Conservation (phyloP, 1,140 invertebrate genomes). For the Oreohelix idahoensis region DNA sequence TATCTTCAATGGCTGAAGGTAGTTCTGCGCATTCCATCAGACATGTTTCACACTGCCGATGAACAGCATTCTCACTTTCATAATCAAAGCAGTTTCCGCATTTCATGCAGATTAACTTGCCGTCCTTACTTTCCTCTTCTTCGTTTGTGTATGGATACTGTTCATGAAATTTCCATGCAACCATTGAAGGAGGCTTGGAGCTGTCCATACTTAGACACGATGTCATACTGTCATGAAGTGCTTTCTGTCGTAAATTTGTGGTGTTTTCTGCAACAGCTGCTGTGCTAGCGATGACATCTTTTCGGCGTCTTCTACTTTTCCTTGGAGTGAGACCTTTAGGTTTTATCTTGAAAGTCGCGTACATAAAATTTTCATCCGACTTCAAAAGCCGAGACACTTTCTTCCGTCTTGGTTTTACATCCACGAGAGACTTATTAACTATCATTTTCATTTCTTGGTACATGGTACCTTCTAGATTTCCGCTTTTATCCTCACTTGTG, state of each 20-base stretch:
- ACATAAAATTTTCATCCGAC: conserved; percentile 61
- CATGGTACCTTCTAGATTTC: background rate
- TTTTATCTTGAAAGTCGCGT: conserved; percentile 62
- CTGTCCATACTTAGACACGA: background rate
- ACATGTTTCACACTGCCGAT: background rate
- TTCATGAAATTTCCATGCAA: conserved; percentile 39
- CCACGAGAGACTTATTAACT: background rate
- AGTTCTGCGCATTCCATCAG: background rate
- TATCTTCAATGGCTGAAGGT: no score
- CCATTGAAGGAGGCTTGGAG: background rate
- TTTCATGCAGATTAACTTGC: background rate
- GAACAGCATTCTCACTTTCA: background rate
- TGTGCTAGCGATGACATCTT: background rate
- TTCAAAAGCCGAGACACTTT: conserved; percentile 59
- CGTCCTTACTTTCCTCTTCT: background rate
- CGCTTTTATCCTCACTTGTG: background rate
- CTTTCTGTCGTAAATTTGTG: conserved; percentile 17
- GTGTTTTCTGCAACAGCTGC: background rate
- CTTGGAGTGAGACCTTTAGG: conserved; percentile 28
- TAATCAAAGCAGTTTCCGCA: background rate
- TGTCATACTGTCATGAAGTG: background rate
- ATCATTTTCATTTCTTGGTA: background rate
- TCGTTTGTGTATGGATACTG: conserved; percentile 28
- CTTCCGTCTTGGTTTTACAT: conserved; percentile 53
- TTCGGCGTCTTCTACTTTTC: conserved; percentile 24